Percentiles rank a stretch among this genome's conserved stretches.
Conservation (phyloP, 2,797 vertebrate species). For the Apodemus agrarius region DNA sequence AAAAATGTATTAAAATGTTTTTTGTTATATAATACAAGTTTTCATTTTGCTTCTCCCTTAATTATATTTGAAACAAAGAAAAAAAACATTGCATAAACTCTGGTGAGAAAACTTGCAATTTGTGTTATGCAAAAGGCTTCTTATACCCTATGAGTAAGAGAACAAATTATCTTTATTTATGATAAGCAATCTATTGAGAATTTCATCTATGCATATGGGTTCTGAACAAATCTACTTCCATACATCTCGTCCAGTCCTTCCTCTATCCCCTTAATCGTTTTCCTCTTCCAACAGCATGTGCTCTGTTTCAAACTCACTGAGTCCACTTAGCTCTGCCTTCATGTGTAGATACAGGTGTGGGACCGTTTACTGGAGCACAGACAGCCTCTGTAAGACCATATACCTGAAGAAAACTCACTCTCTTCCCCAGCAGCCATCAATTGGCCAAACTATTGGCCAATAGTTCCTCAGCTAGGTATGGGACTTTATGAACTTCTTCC, state of each 20-base stretch:
- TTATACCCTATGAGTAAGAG: background rate
- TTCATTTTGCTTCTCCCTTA: background rate
- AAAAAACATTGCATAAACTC: background rate
- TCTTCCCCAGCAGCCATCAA: background rate
- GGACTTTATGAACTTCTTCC: background rate
- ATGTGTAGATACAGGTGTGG: background rate
- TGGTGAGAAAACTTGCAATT: background rate
- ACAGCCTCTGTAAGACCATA: background rate
- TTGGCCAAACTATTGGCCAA: background rate
- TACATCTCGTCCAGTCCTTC: background rate
- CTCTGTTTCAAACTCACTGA: background rate
- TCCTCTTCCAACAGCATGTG: background rate
- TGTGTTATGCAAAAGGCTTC: background rate
- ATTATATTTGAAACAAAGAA: constrained; percentile 36
- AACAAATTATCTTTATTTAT: background rate
- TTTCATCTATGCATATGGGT: background rate
- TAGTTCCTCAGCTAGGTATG: background rate
- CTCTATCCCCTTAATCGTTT: no score
- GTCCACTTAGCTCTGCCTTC: background rate
- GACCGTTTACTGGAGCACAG: background rate
- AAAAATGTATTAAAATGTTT: background rate
- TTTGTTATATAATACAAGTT: background rate
- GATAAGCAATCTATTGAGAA: background rate
- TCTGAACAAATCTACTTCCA: background rate
- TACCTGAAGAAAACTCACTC: background rate